A percentile compares a stretch with the other conserved stretches of the same genome.
phyloP scores from a whole-genome alignment of 2,888 invertebrate species.

The Drosophila atripex region DNA sequence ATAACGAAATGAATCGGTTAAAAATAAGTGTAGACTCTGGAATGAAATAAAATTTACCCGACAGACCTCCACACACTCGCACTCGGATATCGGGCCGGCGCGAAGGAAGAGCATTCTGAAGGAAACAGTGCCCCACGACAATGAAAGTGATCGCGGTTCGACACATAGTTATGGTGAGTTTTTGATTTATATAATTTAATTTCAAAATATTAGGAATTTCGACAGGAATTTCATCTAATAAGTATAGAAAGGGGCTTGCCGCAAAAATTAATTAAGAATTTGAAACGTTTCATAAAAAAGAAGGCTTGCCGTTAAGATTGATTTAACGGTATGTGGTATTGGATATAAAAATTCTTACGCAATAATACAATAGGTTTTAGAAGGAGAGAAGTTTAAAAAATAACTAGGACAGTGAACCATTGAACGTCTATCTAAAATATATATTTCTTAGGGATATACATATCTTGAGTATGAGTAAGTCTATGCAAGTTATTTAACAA shows the following conservation, averaged over 20 bases:
- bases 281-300: not conserved
- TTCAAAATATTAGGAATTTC: not conserved
- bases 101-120: constrained; percentile 90
- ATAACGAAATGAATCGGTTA: constrained; percentile 6
- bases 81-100: constrained; percentile 88
- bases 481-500: no score
- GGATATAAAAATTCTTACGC: not conserved
- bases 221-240: not conserved
- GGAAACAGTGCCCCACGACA: constrained; percentile 84
- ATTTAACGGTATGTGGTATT: not conserved
- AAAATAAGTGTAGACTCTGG: not conserved
- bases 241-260: not conserved
- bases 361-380: not conserved
- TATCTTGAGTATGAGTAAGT: no score
- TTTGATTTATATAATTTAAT: not conserved
- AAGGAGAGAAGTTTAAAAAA: not conserved
- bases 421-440: no score
- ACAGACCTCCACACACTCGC: constrained; percentile 85
- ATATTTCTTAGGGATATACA: no score
- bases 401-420: not conserved
- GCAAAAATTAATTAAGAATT: constrained; percentile 1
- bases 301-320: constrained; percentile 2
- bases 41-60: constrained; percentile 9
- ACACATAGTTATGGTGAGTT: constrained; percentile 81
- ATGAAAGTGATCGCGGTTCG: constrained; percentile 83